Base-by-base conservation (phyloP, 1,140 invertebrate genomes). In the Hyles euphorbiae region DNA sequence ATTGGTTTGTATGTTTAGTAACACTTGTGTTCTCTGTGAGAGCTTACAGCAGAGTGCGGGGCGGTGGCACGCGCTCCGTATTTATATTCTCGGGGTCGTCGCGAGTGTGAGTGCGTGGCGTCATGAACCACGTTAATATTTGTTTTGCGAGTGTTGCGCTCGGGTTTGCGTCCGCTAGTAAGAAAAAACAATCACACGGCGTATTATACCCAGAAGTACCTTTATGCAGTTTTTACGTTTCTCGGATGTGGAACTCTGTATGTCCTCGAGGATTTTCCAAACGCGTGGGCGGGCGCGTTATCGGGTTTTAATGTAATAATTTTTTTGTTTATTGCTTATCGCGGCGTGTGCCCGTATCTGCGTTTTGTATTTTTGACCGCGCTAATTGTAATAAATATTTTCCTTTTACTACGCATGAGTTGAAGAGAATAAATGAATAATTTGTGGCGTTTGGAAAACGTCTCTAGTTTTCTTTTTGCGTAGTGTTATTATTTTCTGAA, bases 21-120 rank as follows among this genome's bases (percentile, higher is more conserved):
- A 40, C 10, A 3, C n/a, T 8, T 9, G 43, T 61, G 65, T 61
- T 83, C 77, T 61, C 65, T 67, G 52, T 53, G 69, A 82, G 60
- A 60, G 68, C 72, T 76, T 57, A 67, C 55, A 62, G 74, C 67
- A 74, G 70, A 78, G 65, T 85, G 85, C 60, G 83, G 83, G 72
- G 78, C 60, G 77, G 72, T 65, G 67, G 53, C 45, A 44, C 57
- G 63, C 54, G 60, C 50, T 53, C 46, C 65, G 67, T 74, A 74
- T 87, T 78, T 87, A 87, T 84, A 86, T 72, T 44, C 60, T 76
- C 58, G 36, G 51, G 43, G 33, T 10, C 58, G 8, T 55, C 50
- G 63, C 56, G 68, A 78, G 78, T 78, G 71, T 77, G 78, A 64
- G 34, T 66, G 44, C 56, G 64, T 73, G 65, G 74, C 81, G 79